phyloP scores from a whole-genome alignment of 2,113 vertebrate genomes.

The Podiceps cristatus region DNA sequence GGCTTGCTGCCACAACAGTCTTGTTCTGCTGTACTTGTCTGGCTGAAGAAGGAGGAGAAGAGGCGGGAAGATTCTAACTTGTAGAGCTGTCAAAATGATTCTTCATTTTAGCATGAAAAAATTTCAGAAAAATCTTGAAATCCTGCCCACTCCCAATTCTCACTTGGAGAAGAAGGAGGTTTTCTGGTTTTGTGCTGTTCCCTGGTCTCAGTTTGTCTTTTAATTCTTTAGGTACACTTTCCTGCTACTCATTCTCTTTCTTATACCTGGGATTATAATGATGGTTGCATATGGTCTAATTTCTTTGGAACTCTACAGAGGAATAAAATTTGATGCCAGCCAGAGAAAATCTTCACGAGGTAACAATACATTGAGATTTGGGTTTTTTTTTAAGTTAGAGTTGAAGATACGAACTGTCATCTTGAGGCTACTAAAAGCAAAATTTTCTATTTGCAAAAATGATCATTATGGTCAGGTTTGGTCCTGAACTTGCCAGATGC shows the following conservation, averaged over 20 bases:
- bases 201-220: neutral
- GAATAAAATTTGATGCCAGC: slow-evolving; percentile 89
- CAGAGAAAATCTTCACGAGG: slow-evolving; percentile 86
- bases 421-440: neutral
- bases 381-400: neutral
- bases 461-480: neutral
- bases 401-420: neutral
- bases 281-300: slow-evolving; percentile 93
- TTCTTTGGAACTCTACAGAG: slow-evolving; percentile 93
- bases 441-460: neutral
- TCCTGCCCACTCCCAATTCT: neutral
- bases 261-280: slow-evolving; percentile 95
- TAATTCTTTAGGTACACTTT: slow-evolving; percentile 87
- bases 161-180: neutral
- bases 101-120: neutral
- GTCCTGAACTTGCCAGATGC: neutral
- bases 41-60: neutral
- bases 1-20: neutral
- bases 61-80: neutral
- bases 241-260: slow-evolving; percentile 91
- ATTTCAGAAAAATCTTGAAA: neutral
- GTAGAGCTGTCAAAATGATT: neutral
- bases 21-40: neutral
- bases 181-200: neutral
- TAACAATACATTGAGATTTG: slow-evolving; percentile 53